These are phyloP conservation scores for Pedetes capensis DNA, from an alignment of 2,113 vertebrate genomes.

Conservation along the genomic window DNA sequence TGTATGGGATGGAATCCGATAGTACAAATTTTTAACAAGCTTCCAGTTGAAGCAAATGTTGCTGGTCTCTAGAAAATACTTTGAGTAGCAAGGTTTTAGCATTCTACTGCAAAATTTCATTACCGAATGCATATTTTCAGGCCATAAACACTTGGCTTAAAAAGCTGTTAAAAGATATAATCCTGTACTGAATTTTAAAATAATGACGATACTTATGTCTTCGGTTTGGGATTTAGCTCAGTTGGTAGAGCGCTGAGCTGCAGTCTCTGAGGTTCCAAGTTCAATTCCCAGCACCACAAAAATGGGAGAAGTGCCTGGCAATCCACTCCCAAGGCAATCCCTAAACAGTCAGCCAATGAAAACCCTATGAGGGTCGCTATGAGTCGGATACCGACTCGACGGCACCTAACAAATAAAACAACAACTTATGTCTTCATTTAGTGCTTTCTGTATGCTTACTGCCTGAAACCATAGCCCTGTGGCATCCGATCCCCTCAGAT, in stretches of 20 bases:
- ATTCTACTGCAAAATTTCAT: not conserved
- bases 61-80: not conserved
- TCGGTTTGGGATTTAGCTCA: too few relatives aligned
- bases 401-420: too few relatives aligned
- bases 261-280: too few relatives aligned
- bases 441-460: not conserved
- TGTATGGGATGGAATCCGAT: not conserved
- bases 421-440: not conserved
- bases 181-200: not conserved
- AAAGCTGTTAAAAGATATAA: not conserved
- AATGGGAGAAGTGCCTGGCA: too few relatives aligned
- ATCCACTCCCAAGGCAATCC: too few relatives aligned
- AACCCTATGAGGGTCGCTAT: too few relatives aligned
- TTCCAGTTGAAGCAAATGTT: not conserved
- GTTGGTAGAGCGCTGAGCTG: too few relatives aligned
- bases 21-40: not conserved
- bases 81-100: not conserved
- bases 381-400: too few relatives aligned
- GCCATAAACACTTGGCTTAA: not conserved
- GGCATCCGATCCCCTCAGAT: too few relatives aligned
- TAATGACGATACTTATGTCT: not conserved
- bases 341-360: too few relatives aligned
- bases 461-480: too few relatives aligned
- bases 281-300: too few relatives aligned
- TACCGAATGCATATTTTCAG: not conserved